A percentile compares a stretch with the other conserved stretches of the same genome.
phyloP scores from a whole-genome alignment of 2,888 invertebrate species.

The Loripinus fragilis region DNA sequence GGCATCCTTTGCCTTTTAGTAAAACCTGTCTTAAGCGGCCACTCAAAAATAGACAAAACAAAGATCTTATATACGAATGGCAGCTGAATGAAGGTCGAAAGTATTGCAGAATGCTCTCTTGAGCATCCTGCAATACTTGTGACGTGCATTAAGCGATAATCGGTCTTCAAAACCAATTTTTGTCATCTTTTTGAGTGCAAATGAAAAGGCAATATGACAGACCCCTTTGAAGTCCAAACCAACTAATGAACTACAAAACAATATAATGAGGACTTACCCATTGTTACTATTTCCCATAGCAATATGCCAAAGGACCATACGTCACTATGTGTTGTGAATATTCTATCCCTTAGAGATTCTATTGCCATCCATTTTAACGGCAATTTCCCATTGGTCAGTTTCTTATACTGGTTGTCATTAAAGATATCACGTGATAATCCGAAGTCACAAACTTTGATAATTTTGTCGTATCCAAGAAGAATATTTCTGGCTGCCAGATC shows the following conservation, averaged over 20 bases:
- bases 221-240: too few species aligned
- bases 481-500: conserved; percentile 95
- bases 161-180: too few species aligned
- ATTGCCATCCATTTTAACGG: conserved; percentile 83
- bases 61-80: too few species aligned
- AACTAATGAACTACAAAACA: too few species aligned
- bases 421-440: conserved; percentile 94
- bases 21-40: too few species aligned
- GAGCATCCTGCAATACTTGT: too few species aligned
- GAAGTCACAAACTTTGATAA: conserved; percentile 94
- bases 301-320: conserved; percentile 95
- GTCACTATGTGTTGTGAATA: conserved; percentile 92
- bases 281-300: conserved; percentile 94
- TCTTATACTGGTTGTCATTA: conserved; percentile 92
- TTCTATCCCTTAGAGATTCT: conserved; percentile 86
- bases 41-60: too few species aligned
- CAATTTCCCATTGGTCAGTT: conserved; percentile 84
- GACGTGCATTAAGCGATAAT: too few species aligned
- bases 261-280: conserved; percentile 85
- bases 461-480: conserved; percentile 84
- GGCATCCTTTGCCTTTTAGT: conserved; percentile 9
- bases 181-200: too few species aligned
- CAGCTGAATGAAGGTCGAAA: too few species aligned
- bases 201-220: too few species aligned
- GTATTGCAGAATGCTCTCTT: too few species aligned